These are phyloP conservation scores for Ctena decussata DNA, from an alignment of 2,888 invertebrate genomes.

Conservation along the genomic window DNA sequence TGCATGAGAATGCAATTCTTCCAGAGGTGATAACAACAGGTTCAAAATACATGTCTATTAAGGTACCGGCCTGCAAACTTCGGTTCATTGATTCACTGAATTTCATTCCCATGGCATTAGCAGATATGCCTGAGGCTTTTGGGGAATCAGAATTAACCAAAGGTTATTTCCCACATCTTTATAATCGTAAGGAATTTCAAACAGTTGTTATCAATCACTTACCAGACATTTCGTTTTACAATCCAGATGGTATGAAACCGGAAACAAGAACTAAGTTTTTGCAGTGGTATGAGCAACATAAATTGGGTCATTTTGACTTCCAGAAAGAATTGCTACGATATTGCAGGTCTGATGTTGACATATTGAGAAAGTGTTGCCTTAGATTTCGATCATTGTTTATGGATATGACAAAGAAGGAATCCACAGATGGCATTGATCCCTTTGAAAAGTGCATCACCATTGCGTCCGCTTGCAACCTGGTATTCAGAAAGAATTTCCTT, in stretches of 20 bases:
- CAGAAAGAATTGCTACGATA: slow-evolving; percentile 51
- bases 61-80: background rate
- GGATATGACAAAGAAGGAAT: slow-evolving; percentile 37
- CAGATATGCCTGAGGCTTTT: background rate
- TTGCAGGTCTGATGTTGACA: slow-evolving; percentile 58
- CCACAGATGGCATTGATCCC: slow-evolving; percentile 51
- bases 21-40: slow-evolving; percentile 13
- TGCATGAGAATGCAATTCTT: slow-evolving; percentile 6
- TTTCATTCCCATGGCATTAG: slow-evolving; percentile 11
- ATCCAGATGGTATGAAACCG: slow-evolving; percentile 42
- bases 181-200: slow-evolving; percentile 21
- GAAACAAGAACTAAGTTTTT: slow-evolving; percentile 6
- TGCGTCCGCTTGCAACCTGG: slow-evolving; percentile 41
- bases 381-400: slow-evolving; percentile 42
- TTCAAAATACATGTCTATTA: slow-evolving; percentile 10
- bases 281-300: slow-evolving; percentile 25
- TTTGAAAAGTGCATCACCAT: slow-evolving; percentile 49
- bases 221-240: slow-evolving; percentile 24
- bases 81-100: background rate
- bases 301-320: slow-evolving; percentile 32
- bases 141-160: slow-evolving; percentile 23
- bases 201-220: background rate
- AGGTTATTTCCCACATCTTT: slow-evolving; percentile 41
- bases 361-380: slow-evolving; percentile 43
- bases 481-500: slow-evolving; percentile 42